These are phyloP conservation scores for Atethmia centrago DNA, from an alignment of 2,888 invertebrate genomes.

Conservation along the genomic window DNA sequence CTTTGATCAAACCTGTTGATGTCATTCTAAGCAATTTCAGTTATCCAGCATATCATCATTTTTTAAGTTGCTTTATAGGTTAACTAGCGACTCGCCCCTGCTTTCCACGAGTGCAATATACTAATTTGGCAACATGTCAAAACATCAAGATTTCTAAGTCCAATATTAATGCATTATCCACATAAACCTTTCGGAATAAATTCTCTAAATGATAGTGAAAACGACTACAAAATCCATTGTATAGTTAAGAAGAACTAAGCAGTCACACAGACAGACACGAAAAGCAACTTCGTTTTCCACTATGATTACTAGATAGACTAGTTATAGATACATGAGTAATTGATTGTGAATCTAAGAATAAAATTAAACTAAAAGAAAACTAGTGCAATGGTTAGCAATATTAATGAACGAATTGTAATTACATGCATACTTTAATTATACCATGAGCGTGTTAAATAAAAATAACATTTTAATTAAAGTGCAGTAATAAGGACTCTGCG, in stretches of 20 bases:
- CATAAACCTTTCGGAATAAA: background rate
- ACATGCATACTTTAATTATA: slow-evolving; percentile 2
- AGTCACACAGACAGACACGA: no score
- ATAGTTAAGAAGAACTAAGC: no score
- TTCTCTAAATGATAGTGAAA: background rate
- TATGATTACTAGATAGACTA: no score
- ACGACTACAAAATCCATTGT: background rate
- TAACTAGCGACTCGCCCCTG: background rate
- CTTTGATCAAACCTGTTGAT: slow-evolving; percentile 59
- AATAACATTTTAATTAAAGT: slow-evolving; percentile 11
- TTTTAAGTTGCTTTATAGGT: slow-evolving; percentile 2
- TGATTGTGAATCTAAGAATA: background rate
- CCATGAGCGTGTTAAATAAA: background rate
- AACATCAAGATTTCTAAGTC: background rate
- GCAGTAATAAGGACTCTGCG: background rate
- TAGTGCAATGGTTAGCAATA: background rate
- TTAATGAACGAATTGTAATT: background rate
- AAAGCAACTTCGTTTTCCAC: no score
- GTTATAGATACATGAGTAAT: background rate
- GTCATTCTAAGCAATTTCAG: slow-evolving; percentile 13
- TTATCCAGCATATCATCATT: slow-evolving; percentile 10
- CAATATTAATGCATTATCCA: background rate
- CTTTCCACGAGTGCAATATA: background rate
- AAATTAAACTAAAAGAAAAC: background rate
- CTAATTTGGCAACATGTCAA: background rate